A percentile compares a stretch with the other conserved stretches of the same genome.
phyloP scores from a whole-genome alignment of 2,113 vertebrate genomes.

The Ellobius talpinus region DNA sequence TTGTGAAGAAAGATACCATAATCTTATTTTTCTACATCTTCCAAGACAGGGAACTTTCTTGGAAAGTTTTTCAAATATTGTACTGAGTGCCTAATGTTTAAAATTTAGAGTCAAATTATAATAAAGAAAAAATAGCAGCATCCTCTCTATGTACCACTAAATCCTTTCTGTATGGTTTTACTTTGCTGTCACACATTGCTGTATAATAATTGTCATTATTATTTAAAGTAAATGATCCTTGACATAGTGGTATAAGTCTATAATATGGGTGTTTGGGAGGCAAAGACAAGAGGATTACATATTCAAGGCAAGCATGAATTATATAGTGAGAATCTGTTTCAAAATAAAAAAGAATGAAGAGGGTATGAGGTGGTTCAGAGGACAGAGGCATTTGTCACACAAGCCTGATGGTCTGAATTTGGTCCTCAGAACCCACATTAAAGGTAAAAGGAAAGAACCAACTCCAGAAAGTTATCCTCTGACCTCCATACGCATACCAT shows the following conservation, averaged over 20 bases:
- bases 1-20: background rate
- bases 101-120: conserved; percentile 23
- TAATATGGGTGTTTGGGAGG: background rate
- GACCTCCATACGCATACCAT: background rate
- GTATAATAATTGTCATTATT: background rate
- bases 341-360: background rate
- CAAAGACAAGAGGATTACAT: background rate
- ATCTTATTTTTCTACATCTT: background rate
- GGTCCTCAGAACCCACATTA: background rate
- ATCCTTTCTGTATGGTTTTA: conserved; percentile 5
- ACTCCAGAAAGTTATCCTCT: background rate
- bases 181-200: background rate
- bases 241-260: background rate
- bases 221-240: background rate
- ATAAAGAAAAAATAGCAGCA: conserved; percentile 8
- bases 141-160: background rate
- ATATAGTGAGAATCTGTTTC: background rate
- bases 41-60: background rate
- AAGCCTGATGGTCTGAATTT: background rate
- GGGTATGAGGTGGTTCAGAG: background rate
- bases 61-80: background rate
- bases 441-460: background rate
- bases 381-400: background rate
- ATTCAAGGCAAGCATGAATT: background rate
- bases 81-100: background rate